Base-by-base conservation (phyloP, 53 echinoderm and acorn worm species). In the Echinometra lucunter region DNA sequence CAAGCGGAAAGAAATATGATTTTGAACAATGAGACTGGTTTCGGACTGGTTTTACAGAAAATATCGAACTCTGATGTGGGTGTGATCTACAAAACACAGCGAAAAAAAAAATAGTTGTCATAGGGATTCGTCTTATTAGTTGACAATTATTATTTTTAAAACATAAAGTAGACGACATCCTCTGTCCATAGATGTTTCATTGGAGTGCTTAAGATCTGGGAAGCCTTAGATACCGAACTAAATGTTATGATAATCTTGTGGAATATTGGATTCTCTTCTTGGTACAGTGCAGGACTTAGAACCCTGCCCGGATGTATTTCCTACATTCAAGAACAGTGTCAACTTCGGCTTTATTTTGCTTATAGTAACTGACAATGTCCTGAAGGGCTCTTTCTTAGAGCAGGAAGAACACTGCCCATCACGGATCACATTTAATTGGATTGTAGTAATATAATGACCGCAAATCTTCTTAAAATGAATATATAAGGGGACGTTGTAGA, bases 1-100 rank as follows among this genome's bases (percentile, higher is more conserved):
- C 83, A 49, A 28, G n/a, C 83, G n/a, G 45, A 49, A 83, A 25
- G 83, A 83, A 83, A 83, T 83, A 83, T 83, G 49, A 49, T 83
- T 83, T 83, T 45, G 10, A 49, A 83, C 83, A 83, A 83, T 83
- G 28, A 49, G 28, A 83, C 83, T 27, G 45, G 27, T 83, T n/a
- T 2, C 10, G 28, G 12, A 27, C n/a, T 85, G 19, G 15, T 44
- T 11, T n/a, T 45, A 85, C 28, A 13, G 49, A 40, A 44, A 23
- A 37, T 28, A 49, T 2, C 1, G 45, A 85, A 53, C n/a, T 28
- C 42, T 81, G 4, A 49, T 49, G 49, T 18, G 27, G 13, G 27
- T n/a, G 45, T 10, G 45, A 85, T 49, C 30, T 85, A 12, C 49
- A 34, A 82, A 85, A 85, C 49, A n/a, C 30, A 85, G 4, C 53